Base-by-base conservation (phyloP, 37 sponge, comb jelly and placozoan species). In the Amphimedon queenslandica region DNA sequence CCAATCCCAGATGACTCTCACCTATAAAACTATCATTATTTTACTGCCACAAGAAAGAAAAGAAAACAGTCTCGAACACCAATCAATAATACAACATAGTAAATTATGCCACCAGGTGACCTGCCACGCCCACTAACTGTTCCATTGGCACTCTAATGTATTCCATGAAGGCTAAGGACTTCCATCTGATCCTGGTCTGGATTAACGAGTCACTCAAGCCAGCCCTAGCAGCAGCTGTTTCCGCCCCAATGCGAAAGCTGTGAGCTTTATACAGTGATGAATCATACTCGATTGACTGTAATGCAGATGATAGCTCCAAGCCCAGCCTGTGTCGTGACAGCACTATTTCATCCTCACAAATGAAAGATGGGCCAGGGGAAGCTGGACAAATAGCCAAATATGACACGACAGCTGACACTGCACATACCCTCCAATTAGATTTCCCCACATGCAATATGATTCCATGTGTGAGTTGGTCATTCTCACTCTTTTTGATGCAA, bases 171-270 rank as follows among this genome's bases (percentile, higher is more conserved):
- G 60, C 60, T 30, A 29, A 27, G 29, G 29, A 30, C 29, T 29
- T 27, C 60, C 60, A 58, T 27, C 5, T 27, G 60, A 27, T 29
- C 29, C 25, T 27, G 29, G 25, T 4, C 60, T 30, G 25, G 60
- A 58, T 58, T 27, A 29, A 30, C 29, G 60, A 58, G 60, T 27
- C 25, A 30, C 29, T 30, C 60, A 58, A 30, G 60, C 60, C 60
- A 58, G 60, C 60, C 60, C 29, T 58, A 29, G 60, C 60, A 58
- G 60, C 60, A 58, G 60, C 60, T 30, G 60, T 58, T 27, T 27
- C 60, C 29, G 60, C 60, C 60, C 60, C 60, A 58, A 58, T 58
- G 29, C 60, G 2, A 58, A 58, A 58, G 60, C 60, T 58, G 60
- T 58, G 60, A 4, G 60, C 29, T 27, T 58, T 58, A 29, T 30